Conservation (phyloP, 2,888 invertebrate genomes). For the Herminia tarsipennalis region DNA sequence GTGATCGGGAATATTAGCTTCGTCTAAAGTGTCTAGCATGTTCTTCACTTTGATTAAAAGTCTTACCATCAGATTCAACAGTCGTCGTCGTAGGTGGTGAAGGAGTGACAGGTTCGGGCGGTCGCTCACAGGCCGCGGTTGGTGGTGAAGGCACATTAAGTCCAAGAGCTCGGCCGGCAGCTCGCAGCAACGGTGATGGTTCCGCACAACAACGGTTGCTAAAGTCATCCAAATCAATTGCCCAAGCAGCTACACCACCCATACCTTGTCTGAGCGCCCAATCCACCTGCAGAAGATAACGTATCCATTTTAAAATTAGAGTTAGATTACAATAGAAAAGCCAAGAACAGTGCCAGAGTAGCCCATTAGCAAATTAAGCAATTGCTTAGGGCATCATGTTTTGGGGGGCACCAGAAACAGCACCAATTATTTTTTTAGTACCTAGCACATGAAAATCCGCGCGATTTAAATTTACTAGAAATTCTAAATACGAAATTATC, state of each 20-base stretch:
- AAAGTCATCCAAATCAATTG: constrained; percentile 95
- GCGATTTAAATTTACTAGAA: no score
- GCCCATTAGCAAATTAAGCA: no score
- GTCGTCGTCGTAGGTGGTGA: constrained; percentile 91
- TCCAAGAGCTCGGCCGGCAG: constrained; percentile 92
- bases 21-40: background rate
- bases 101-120: constrained; percentile 90
- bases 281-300: constrained; percentile 85
- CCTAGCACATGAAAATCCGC: no score
- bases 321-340: no score
- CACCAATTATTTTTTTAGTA: no score
- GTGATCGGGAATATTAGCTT: no score
- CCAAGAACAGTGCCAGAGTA: no score
- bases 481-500: no score
- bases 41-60: background rate
- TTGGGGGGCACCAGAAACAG: no score
- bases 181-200: constrained; percentile 90
- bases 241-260: constrained; percentile 95
- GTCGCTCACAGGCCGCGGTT: constrained; percentile 87
- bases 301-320: no score
- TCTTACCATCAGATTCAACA: constrained; percentile 68
- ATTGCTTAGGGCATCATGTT: no score
- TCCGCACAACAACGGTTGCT: constrained; percentile 93
- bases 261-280: constrained; percentile 90
- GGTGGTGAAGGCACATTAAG: constrained; percentile 81